A percentile compares a stretch with the other conserved stretches of the same genome.
These are phyloP conservation scores for Bolborhynchus lineola DNA, from an alignment of 2,113 vertebrate species.

Conservation along the genomic window DNA sequence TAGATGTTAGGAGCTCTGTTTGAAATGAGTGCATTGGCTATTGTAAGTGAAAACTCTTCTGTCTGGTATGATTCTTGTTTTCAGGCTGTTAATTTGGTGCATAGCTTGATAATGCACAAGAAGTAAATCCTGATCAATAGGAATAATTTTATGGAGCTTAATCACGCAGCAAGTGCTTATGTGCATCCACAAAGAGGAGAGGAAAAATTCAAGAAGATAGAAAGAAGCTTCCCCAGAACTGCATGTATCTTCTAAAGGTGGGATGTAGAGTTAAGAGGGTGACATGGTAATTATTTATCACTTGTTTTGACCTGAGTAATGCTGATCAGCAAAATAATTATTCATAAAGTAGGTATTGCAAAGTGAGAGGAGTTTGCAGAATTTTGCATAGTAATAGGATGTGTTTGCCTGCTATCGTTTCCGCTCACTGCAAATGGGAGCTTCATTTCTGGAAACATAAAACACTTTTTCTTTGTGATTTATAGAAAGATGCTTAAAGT, in stretches of 20 bases:
- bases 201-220: not conserved
- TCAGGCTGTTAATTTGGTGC: not conserved
- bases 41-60: not conserved
- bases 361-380: not conserved
- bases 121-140: not conserved
- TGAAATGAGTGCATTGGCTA: not conserved
- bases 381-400: not conserved
- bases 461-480: not conserved
- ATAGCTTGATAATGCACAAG: not conserved
- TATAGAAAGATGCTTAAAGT: not conserved
- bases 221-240: not conserved
- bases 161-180: not conserved
- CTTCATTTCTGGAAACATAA: not conserved
- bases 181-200: not conserved
- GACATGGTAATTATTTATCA: not conserved
- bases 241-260: not conserved
- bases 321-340: not conserved
- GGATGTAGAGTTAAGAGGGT: not conserved
- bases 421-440: not conserved
- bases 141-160: not conserved
- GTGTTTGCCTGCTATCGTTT: not conserved
- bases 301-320: not conserved
- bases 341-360: not conserved
- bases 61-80: not conserved
- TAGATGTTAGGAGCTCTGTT: not conserved